A percentile compares a stretch with the other conserved stretches of the same genome.
Evolutionary conservation across 2,797 vertebrate species (phyloP).

Genomic region (Enteromius afrohamiltoni): DNA sequence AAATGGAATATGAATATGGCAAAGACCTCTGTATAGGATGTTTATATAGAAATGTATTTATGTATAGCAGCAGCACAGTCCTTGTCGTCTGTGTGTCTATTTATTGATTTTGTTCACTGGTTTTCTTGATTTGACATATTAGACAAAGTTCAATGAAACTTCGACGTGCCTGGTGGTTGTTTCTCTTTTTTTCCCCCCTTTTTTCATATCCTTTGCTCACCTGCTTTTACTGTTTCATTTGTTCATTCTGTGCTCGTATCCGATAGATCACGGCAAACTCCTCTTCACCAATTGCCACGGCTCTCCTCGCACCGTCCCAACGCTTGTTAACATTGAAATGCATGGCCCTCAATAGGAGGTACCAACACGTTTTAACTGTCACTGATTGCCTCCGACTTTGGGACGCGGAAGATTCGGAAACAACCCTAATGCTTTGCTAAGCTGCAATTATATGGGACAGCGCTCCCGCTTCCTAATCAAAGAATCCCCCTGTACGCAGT

Average conservation of each 20-base stretch:
- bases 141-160: conserved; percentile 56
- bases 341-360: conserved; percentile 65
- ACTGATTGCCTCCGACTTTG: conserved; percentile 64
- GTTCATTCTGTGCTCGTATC: conserved; percentile 59
- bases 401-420: conserved; percentile 60
- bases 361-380: conserved; percentile 55
- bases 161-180: conserved; percentile 70
- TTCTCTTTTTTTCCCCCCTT: conserved; percentile 53
- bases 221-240: conserved; percentile 62
- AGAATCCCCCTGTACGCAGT: conserved; percentile 76
- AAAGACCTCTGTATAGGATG: conserved; percentile 80
- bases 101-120: conserved; percentile 74
- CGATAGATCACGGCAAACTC: conserved; percentile 45
- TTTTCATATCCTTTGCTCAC: conserved; percentile 57
- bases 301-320: conserved; percentile 59
- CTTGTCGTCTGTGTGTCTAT: conserved; percentile 79
- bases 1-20: conserved; percentile 70
- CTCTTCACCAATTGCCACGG: conserved; percentile 60
- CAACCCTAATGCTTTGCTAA: conserved; percentile 77
- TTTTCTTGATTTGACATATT: conserved; percentile 58
- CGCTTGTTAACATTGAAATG: conserved; percentile 63
- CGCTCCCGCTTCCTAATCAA: conserved; percentile 75
- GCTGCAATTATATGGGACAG: conserved; percentile 77
- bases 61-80: conserved; percentile 78
- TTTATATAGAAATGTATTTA: conserved; percentile 80